Evolutionary conservation across 2,797 vertebrate genomes (phyloP).

Genomic region (Mus minutoides): DNA sequence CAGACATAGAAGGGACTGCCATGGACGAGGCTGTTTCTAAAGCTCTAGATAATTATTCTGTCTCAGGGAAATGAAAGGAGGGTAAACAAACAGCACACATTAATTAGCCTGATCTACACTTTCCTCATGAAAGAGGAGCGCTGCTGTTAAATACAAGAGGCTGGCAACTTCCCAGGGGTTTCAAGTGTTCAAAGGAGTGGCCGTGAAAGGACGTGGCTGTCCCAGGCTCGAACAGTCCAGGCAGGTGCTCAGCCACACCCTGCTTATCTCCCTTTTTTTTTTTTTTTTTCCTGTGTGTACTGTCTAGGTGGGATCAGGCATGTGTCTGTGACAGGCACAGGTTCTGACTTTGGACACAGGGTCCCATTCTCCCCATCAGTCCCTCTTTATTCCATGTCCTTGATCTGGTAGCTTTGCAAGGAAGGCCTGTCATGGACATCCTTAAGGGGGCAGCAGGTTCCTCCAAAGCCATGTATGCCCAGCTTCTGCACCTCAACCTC

Average conservation of each 20-base stretch:
- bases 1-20: constrained; percentile 52
- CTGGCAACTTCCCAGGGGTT: constrained; percentile 20
- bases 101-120: constrained; percentile 77
- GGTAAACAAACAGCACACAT: constrained; percentile 75
- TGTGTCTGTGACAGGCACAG: neutral
- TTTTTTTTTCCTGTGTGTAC: neutral
- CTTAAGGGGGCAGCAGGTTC: neutral
- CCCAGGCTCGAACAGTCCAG: fast-evolving
- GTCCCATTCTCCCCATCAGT: neutral
- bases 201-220: neutral
- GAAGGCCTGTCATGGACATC: neutral
- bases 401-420: neutral
- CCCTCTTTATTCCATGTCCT: neutral
- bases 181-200: neutral
- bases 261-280: neutral
- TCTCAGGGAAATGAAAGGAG: constrained; percentile 73
- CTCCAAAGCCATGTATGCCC: neutral
- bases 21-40: constrained; percentile 21
- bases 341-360: neutral
- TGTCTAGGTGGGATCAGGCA: neutral
- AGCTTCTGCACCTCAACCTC: neutral
- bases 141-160: constrained; percentile 38
- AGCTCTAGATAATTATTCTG: constrained; percentile 78
- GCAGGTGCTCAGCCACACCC: neutral
- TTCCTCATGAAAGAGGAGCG: constrained; percentile 49